These are phyloP conservation scores for Norana najaformis DNA, from an alignment of 2,888 invertebrate species.

Conservation along the genomic window DNA sequence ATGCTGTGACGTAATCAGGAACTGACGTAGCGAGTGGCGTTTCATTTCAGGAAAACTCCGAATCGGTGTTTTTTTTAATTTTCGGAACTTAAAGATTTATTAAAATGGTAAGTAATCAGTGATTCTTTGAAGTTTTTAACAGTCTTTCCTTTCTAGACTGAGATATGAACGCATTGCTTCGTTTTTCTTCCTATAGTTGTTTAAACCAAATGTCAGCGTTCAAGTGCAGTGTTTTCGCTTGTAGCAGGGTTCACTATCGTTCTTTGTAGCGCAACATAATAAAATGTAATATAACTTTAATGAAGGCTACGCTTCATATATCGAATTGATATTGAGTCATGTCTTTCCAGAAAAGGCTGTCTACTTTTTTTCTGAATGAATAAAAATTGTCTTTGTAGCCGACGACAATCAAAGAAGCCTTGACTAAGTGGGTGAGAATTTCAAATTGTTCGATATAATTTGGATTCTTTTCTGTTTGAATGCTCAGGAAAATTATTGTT, in stretches of 20 bases:
- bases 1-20: background rate
- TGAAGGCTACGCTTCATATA: too few relatives aligned
- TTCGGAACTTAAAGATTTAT: background rate
- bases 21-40: background rate
- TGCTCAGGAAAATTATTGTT: background rate
- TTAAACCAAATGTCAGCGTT: too few relatives aligned
- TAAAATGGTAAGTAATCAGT: background rate
- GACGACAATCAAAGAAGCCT: constrained; percentile 68
- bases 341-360: background rate
- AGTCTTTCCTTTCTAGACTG: background rate
- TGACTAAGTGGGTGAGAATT: constrained; percentile 73
- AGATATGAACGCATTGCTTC: background rate
- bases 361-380: background rate
- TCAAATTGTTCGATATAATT: background rate
- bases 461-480: background rate
- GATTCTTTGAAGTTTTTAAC: background rate
- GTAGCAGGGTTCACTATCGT: too few relatives aligned
- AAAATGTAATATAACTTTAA: too few relatives aligned
- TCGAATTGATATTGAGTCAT: background rate
- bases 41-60: background rate
- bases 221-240: background rate
- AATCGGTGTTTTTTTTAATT: background rate
- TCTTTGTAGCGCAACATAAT: too few relatives aligned
- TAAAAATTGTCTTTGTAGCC: constrained; percentile 27
- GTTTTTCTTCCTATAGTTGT: background rate